Conservation (phyloP, 2,888 invertebrate species). For the Carpatolechia fugitivella region DNA sequence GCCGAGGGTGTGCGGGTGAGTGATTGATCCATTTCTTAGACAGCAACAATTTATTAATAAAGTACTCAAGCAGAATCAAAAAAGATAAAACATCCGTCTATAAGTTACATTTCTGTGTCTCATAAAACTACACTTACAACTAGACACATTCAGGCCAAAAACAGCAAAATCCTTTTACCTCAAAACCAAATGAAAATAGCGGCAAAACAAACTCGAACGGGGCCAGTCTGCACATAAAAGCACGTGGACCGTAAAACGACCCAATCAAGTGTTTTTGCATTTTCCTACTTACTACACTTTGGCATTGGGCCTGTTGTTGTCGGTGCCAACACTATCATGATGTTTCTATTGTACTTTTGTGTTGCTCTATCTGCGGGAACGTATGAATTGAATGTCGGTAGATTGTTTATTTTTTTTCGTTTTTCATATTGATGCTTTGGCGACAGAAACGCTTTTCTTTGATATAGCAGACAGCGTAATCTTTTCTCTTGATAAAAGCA, state of each 20-base stretch:
- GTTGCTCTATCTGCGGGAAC: constrained; percentile 3
- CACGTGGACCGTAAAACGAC: constrained; percentile 27
- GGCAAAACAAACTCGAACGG: constrained; percentile 13
- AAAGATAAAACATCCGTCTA: too few relatives aligned
- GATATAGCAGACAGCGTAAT: too few relatives aligned
- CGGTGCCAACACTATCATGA: constrained; percentile 36
- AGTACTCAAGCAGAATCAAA: too few relatives aligned
- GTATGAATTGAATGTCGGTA: neutral
- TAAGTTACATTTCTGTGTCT: too few relatives aligned
- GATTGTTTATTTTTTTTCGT: neutral
- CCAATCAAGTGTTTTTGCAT: constrained; percentile 27
- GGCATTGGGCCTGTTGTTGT: constrained; percentile 25
- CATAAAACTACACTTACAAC: neutral
- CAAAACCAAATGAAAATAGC: constrained; percentile 15
- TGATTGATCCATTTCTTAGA: too few relatives aligned
- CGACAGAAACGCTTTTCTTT: neutral
- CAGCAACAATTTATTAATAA: too few relatives aligned
- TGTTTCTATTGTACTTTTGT: constrained; percentile 25
- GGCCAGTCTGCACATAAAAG: constrained; percentile 20
- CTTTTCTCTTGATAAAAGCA: too few relatives aligned
- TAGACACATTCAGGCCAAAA: neutral
- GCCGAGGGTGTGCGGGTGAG: too few relatives aligned
- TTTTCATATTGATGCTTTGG: neutral
- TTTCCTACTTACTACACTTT: constrained; percentile 34
- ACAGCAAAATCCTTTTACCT: neutral